Evolutionary conservation across 2,888 invertebrate species (phyloP).

Genomic region (Tortrix viridana): DNA sequence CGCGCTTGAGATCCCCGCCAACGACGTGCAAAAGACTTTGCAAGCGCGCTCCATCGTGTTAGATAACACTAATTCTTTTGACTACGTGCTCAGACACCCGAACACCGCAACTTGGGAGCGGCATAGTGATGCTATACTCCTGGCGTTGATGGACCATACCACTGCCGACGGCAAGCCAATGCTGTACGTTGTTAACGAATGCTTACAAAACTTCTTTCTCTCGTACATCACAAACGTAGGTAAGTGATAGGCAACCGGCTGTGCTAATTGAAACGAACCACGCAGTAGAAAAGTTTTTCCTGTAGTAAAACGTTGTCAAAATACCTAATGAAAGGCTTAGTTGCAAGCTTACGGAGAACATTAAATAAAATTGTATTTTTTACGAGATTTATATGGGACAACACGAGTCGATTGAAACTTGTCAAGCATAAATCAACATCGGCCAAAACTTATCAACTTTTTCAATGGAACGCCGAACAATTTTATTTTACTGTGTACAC

Average conservation of each 20-base stretch:
- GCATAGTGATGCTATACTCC: constrained; percentile 48
- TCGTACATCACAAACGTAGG: constrained; percentile 55
- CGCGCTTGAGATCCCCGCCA: constrained; percentile 46
- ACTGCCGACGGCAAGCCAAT: constrained; percentile 47
- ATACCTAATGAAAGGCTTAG: too few relatives aligned
- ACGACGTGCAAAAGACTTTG: constrained; percentile 35
- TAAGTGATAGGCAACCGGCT: constrained; percentile 36
- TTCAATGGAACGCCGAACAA: too few relatives aligned
- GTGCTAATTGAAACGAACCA: too few relatives aligned
- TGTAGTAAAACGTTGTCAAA: too few relatives aligned
- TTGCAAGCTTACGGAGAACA: too few relatives aligned
- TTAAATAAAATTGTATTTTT: too few relatives aligned
- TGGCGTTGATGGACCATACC: constrained; percentile 45
- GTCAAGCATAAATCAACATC: too few relatives aligned
- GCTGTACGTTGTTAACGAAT: constrained; percentile 53
- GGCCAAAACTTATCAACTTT: too few relatives aligned
- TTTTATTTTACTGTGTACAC: too few relatives aligned
- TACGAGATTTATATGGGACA: too few relatives aligned
- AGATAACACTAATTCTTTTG: constrained; percentile 39
- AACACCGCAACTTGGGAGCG: constrained; percentile 49
- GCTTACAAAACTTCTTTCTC: constrained; percentile 51
- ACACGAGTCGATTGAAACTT: too few relatives aligned
- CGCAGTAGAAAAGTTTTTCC: too few relatives aligned
- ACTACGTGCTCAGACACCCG: constrained; percentile 41
- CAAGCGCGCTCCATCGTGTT: constrained; percentile 8